Conservation (phyloP, 2,797 vertebrate species). For the Aldrovandia affinis region DNA sequence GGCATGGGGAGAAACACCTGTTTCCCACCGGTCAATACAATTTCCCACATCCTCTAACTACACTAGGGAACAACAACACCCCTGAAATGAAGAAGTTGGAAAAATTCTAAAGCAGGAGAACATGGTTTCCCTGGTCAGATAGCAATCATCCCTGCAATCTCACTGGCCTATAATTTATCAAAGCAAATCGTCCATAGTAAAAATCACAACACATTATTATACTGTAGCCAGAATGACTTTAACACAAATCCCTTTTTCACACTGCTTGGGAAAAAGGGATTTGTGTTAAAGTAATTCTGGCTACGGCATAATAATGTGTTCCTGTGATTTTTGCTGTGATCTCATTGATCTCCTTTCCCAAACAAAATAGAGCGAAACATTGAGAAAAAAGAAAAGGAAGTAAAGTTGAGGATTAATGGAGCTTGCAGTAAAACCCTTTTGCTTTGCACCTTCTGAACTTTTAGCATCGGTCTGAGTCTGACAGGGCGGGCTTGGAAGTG, state of each 20-base stretch:
- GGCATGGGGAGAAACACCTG: neutral
- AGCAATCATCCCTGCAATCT: neutral
- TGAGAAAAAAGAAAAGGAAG: neutral
- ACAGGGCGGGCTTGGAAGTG: neutral
- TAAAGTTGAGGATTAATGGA: neutral
- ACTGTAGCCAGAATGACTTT: neutral
- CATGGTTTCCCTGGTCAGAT: neutral
- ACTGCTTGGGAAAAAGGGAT: neutral
- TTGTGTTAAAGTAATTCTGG: too few species aligned
- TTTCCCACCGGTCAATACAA: neutral
- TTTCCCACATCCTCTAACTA: neutral
- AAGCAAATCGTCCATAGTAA: neutral
- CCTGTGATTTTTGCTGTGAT: too few species aligned
- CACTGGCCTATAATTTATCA: neutral
- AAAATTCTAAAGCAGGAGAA: neutral
- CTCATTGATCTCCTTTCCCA: conserved; percentile 23
- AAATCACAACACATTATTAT: neutral
- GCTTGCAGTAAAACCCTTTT: conserved; percentile 2
- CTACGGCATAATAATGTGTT: too few species aligned
- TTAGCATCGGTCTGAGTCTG: neutral
- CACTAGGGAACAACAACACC: neutral
- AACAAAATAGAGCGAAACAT: conserved; percentile 23
- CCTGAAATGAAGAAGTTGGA: neutral
- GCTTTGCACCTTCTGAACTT: neutral
- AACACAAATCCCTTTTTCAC: neutral